A percentile compares a stretch with the other conserved stretches of the same genome.
Evolutionary conservation across 2,797 vertebrate genomes (phyloP).

Genomic region (Columba guinea): DNA sequence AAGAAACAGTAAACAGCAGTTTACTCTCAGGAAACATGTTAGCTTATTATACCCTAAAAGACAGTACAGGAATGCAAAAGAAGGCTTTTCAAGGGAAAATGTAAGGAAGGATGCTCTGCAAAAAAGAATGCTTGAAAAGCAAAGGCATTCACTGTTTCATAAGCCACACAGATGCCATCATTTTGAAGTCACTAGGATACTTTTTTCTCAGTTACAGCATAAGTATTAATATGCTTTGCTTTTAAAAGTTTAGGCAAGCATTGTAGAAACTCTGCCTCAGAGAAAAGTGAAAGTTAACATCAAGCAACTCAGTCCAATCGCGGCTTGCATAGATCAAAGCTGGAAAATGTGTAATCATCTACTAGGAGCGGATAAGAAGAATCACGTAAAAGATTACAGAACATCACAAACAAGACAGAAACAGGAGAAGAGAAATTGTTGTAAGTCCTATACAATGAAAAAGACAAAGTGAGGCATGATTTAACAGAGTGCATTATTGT

Average conservation of each 20-base stretch:
- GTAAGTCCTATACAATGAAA: not conserved
- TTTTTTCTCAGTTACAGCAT: not conserved
- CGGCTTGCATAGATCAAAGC: constrained; percentile 13
- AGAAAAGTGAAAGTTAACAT: not conserved
- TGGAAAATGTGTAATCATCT: not conserved
- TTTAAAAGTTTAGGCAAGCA: not conserved
- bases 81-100: not conserved
- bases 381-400: constrained; percentile 19
- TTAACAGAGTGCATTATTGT: not conserved
- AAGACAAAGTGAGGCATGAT: not conserved
- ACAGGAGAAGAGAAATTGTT: not conserved
- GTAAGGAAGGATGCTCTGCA: not conserved
- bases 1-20: not conserved
- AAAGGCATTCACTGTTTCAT: not conserved
- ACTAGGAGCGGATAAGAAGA: not conserved
- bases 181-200: not conserved
- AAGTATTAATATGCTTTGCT: not conserved
- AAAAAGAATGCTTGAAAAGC: not conserved
- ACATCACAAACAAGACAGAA: not conserved
- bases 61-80: not conserved
- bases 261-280: not conserved
- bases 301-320: not conserved
- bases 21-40: not conserved
- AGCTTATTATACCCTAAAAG: not conserved
- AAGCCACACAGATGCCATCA: not conserved